Evolutionary conservation across 2,113 vertebrate genomes (phyloP).

Genomic region (Empidonax traillii): DNA sequence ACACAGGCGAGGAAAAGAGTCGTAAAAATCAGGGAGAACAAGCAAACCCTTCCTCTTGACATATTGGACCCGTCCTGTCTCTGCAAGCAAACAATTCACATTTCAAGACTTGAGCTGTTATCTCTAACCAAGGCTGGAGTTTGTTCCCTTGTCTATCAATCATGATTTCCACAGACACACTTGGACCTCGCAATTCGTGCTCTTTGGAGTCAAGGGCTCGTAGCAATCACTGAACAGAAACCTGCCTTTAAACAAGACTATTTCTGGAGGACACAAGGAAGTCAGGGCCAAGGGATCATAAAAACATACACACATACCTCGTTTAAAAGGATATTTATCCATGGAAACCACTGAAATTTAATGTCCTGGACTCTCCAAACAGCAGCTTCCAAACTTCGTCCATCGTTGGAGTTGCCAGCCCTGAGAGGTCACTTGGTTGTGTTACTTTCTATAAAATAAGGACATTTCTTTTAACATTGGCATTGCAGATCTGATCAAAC

Average conservation of each 20-base stretch:
- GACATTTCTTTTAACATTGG: neutral
- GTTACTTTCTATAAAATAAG: neutral
- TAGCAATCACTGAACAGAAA: neutral
- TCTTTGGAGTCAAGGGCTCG: neutral
- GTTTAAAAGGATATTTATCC: neutral
- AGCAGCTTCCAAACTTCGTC: neutral
- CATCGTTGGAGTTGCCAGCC: neutral
- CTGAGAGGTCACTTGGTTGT: neutral
- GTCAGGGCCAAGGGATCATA: neutral
- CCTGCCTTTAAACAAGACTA: neutral
- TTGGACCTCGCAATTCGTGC: neutral
- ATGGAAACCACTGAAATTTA: neutral
- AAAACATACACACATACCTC: neutral
- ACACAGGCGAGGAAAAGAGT: neutral
- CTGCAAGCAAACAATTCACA: neutral
- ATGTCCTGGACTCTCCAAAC: neutral
- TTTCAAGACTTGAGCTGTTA: neutral
- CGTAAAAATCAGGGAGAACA: neutral
- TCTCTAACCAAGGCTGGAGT: neutral
- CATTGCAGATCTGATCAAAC: neutral
- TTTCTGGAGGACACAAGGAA: neutral
- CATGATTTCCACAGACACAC: neutral
- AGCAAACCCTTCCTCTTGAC: neutral
- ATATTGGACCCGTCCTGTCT: rapidly evolving
- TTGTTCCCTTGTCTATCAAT: neutral